Evolutionary conservation across 2,888 invertebrate species (phyloP).

Genomic region (Agrochola circellaris): DNA sequence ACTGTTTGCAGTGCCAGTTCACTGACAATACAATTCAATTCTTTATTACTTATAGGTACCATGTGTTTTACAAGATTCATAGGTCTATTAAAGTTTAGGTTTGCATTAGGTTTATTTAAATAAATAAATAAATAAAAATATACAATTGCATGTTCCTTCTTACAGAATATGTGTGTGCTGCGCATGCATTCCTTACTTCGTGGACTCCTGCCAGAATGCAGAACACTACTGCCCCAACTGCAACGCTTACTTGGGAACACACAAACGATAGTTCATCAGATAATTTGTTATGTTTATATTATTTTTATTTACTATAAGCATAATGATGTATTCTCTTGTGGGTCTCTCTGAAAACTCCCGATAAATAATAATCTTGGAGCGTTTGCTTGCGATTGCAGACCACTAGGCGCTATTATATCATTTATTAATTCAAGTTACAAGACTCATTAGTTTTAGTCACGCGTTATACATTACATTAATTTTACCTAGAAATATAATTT

Average conservation of each 20-base stretch:
- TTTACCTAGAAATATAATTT: neutral
- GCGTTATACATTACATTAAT: neutral
- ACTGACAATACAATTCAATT: neutral
- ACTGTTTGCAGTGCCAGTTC: neutral
- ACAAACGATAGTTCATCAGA: conserved; percentile 47
- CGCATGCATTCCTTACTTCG: conserved; percentile 90
- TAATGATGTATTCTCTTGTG: too few species aligned
- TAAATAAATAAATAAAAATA: neutral
- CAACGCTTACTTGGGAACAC: conserved; percentile 88
- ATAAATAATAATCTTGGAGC: too few species aligned
- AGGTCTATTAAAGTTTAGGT: neutral
- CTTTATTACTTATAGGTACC: neutral
- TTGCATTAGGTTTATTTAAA: neutral
- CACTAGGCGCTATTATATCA: neutral
- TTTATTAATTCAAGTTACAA: neutral
- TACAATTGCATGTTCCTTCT: neutral
- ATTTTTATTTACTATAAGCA: neutral
- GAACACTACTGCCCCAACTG: conserved; percentile 91
- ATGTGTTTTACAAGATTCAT: neutral
- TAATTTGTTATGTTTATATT: neutral
- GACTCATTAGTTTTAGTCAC: neutral
- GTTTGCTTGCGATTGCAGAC: neutral
- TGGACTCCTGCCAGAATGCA: conserved; percentile 88
- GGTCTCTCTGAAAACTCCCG: neutral
- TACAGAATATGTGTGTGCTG: conserved; percentile 34